A percentile compares a stretch with the other conserved stretches of the same genome.
phyloP scores from a whole-genome alignment of 2,797 vertebrate genomes.

The Spea hammondii region DNA sequence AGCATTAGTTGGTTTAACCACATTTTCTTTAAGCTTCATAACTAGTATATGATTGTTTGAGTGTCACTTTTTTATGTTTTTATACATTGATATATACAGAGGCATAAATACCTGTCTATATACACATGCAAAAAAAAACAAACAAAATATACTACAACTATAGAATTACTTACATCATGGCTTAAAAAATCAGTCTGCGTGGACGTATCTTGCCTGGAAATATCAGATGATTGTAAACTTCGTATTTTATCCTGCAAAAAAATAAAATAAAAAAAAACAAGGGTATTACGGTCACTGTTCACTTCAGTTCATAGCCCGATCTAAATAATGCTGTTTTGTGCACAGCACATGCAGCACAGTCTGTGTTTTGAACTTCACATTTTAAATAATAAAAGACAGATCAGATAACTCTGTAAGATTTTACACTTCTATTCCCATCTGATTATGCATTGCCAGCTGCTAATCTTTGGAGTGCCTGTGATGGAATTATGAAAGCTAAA shows the following conservation, averaged over 20 bases:
- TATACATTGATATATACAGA: not conserved
- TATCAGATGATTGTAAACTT: conserved; percentile 78
- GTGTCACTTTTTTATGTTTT: no score
- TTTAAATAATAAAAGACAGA: conserved; percentile 34
- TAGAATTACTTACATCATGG: conserved; percentile 83
- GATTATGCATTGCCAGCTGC: conserved; percentile 46
- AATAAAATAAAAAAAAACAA: conserved; percentile 42
- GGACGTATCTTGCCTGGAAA: conserved; percentile 86
- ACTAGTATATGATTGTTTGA: no score
- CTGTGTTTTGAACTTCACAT: conserved; percentile 27
- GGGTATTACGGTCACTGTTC: conserved; percentile 14
- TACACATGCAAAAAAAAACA: no score
- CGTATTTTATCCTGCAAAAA: conserved; percentile 82
- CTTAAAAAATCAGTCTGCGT: conserved; percentile 89
- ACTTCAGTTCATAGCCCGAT: conserved; percentile 4
- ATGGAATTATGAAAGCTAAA: conserved; percentile 46
- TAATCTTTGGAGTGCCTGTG: conserved; percentile 31
- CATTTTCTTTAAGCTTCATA: no score
- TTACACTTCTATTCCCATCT: conserved; percentile 37
- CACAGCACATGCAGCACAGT: conserved; percentile 19
- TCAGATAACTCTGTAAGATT: conserved; percentile 18
- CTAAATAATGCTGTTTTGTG: conserved; percentile 27
- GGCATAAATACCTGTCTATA: not conserved
- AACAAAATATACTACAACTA: conserved; percentile 1
- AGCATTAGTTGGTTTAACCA: no score